Conservation (phyloP, 2,797 vertebrate genomes). For the Triplophysa yarkandensis region DNA sequence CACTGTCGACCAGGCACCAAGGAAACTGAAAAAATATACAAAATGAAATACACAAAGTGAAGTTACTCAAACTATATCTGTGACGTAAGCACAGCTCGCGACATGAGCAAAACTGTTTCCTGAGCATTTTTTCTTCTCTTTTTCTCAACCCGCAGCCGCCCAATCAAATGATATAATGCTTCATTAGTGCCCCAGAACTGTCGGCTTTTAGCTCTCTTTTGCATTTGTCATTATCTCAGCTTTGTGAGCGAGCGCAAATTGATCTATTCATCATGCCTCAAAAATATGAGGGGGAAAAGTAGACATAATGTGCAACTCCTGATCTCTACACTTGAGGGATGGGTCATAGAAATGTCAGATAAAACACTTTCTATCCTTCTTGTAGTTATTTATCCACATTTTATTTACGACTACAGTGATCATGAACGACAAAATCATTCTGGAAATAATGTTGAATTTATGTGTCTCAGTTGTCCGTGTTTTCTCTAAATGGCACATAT, state of each 20-base stretch:
- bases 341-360: slow-evolving; percentile 22
- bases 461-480: neutral
- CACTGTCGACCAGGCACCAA: slow-evolving; percentile 56
- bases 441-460: neutral
- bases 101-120: slow-evolving; percentile 41
- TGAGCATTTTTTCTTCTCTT: slow-evolving; percentile 37
- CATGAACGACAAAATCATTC: neutral
- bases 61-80: slow-evolving; percentile 35
- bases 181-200: slow-evolving; percentile 66
- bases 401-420: neutral
- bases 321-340: neutral
- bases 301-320: slow-evolving; percentile 23
- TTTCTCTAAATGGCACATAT: neutral
- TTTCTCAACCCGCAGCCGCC: neutral
- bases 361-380: neutral
- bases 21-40: slow-evolving; percentile 35
- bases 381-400: slow-evolving; percentile 25
- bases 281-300: slow-evolving; percentile 28
- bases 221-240: slow-evolving; percentile 61
- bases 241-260: slow-evolving; percentile 59
- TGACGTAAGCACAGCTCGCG: slow-evolving; percentile 35
- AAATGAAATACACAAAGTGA: neutral
- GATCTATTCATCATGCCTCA: slow-evolving; percentile 60
- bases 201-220: slow-evolving; percentile 55
- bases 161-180: slow-evolving; percentile 52